These are phyloP conservation scores for Symphodus melops DNA, from an alignment of 2,113 vertebrate genomes.

Conservation along the genomic window DNA sequence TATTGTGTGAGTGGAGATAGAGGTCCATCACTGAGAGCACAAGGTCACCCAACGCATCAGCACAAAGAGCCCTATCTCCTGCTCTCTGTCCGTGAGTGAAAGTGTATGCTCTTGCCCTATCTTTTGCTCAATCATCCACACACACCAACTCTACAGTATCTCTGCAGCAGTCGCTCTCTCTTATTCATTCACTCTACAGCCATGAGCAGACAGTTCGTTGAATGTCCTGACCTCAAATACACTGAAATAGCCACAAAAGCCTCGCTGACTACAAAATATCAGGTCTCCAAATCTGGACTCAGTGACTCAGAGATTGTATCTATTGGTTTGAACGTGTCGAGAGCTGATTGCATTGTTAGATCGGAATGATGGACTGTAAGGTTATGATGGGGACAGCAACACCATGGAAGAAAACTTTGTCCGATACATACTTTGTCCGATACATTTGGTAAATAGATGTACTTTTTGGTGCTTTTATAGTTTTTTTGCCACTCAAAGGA, in stretches of 20 bases:
- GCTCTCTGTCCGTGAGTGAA: slow-evolving; percentile 55
- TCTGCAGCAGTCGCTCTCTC: slow-evolving; percentile 51
- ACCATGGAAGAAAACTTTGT: no score
- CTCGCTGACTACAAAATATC: slow-evolving; percentile 66
- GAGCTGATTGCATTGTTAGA: slow-evolving; percentile 47
- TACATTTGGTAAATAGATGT: no score
- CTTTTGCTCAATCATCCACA: slow-evolving; percentile 27
- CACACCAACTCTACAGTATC: slow-evolving; percentile 20
- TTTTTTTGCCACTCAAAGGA: no score
- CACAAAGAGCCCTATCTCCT: slow-evolving; percentile 72
- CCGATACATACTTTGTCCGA: no score
- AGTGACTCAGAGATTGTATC: slow-evolving; percentile 55
- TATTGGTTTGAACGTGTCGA: slow-evolving; percentile 40
- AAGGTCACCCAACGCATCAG: slow-evolving; percentile 78
- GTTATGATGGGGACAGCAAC: slow-evolving; percentile 17
- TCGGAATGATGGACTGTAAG: slow-evolving; percentile 25
- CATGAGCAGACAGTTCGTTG: slow-evolving; percentile 68
- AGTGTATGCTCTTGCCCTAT: slow-evolving; percentile 48
- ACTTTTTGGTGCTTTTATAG: no score
- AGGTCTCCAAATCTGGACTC: slow-evolving; percentile 56
- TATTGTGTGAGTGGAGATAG: slow-evolving; percentile 74
- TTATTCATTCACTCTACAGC: slow-evolving; percentile 65
- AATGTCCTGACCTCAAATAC: slow-evolving; percentile 69
- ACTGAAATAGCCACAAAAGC: slow-evolving; percentile 70
- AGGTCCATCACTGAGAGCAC: slow-evolving; percentile 72